phyloP scores from a whole-genome alignment of 2,797 vertebrate genomes.

The Periparus ater region DNA sequence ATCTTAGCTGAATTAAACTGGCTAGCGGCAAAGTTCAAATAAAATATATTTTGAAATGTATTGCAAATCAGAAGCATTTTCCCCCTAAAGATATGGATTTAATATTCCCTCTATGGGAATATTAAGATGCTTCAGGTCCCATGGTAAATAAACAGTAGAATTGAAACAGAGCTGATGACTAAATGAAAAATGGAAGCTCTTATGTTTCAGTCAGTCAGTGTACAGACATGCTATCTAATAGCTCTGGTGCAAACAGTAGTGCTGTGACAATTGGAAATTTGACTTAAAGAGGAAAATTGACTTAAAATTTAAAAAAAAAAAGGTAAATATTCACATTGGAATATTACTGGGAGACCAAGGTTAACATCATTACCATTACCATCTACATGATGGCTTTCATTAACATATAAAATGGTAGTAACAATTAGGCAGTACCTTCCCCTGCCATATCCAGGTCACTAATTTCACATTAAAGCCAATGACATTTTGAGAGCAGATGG shows the following conservation, averaged over 20 bases:
- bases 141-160: neutral
- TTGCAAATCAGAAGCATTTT: neutral
- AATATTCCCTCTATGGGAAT: neutral
- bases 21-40: neutral
- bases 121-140: neutral
- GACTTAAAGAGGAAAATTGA: neutral
- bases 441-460: neutral
- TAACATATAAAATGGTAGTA: neutral
- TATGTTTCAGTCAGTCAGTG: neutral
- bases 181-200: neutral
- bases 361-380: neutral
- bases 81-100: neutral
- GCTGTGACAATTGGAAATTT: neutral
- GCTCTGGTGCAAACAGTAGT: neutral
- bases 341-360: neutral
- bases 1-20: neutral
- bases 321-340: neutral
- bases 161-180: neutral
- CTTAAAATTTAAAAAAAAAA: neutral
- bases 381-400: neutral
- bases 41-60: neutral
- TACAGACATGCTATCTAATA: neutral
- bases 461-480: neutral
- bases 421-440: neutral
- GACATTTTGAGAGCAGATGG: slow-evolving; percentile 7